A percentile compares a stretch with the other conserved stretches of the same genome.
These are phyloP conservation scores for Misgurnus anguillicaudatus DNA, from an alignment of 2,113 vertebrate species.

Conservation along the genomic window DNA sequence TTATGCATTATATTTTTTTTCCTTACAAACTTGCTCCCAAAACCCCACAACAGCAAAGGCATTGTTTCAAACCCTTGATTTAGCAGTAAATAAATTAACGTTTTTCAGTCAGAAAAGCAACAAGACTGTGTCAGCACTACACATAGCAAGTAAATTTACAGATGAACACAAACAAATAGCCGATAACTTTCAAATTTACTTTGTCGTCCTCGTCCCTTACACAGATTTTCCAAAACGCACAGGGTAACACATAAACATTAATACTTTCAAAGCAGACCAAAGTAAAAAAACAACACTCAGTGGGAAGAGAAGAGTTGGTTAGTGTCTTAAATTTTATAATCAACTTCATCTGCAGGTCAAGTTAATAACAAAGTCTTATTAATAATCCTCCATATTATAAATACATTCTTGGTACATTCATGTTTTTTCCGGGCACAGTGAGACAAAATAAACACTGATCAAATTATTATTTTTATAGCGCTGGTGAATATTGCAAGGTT, in stretches of 20 bases:
- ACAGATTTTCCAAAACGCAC: not conserved
- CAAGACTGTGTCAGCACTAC: constrained; percentile 67
- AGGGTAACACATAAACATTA: constrained; percentile 8
- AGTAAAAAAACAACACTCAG: not conserved
- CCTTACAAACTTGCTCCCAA: not conserved
- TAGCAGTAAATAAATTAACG: constrained; percentile 69
- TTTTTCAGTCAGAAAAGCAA: constrained; percentile 64
- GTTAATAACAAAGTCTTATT: not conserved
- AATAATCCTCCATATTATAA: constrained; percentile 26
- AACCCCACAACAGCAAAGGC: constrained; percentile 5
- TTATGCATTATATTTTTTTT: constrained; percentile 30
- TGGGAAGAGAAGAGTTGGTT: not conserved
- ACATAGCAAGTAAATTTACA: constrained; percentile 68
- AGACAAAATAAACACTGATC: constrained; percentile 40
- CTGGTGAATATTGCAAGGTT: constrained; percentile 29
- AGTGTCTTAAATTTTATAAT: constrained; percentile 23
- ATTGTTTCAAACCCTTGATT: constrained; percentile 25
- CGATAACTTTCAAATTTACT: not conserved
- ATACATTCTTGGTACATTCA: constrained; percentile 49
- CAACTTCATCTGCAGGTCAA: constrained; percentile 3
- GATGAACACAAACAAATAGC: constrained; percentile 59
- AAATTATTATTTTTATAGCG: constrained; percentile 13
- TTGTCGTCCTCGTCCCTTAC: not conserved
- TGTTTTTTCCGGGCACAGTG: not conserved
- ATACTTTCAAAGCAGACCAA: constrained; percentile 22